Percentiles rank a stretch among this genome's conserved stretches.
Evolutionary conservation across 2,113 vertebrate genomes (phyloP).

Genomic region (Heterotilapia buettikoferi): DNA sequence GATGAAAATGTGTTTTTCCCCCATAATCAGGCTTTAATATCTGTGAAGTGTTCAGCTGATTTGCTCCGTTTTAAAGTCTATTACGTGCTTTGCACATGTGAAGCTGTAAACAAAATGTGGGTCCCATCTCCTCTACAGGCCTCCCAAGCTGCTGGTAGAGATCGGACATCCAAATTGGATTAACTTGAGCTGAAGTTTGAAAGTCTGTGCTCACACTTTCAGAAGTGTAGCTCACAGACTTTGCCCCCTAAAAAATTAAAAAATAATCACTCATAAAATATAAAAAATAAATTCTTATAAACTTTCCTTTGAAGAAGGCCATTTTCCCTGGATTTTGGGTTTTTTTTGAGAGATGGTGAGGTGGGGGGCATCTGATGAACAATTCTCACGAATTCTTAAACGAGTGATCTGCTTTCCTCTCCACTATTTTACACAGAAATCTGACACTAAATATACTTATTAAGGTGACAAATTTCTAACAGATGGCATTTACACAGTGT

Average conservation of each 20-base stretch:
- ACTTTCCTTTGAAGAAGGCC: not conserved
- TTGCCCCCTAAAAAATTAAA: not conserved
- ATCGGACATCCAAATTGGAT: not conserved
- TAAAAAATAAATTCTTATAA: not conserved
- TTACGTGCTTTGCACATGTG: not conserved
- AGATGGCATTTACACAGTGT: not conserved
- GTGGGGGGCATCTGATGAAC: not conserved
- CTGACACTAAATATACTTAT: not conserved
- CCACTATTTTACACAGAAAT: not conserved
- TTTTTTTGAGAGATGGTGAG: not conserved
- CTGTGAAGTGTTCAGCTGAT: not conserved
- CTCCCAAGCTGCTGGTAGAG: not conserved
- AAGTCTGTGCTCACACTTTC: not conserved
- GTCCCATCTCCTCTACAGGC: not conserved
- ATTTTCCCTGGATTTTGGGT: fast-evolving
- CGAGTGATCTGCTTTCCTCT: not conserved
- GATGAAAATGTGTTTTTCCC: not conserved
- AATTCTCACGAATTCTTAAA: not conserved
- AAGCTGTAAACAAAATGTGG: not conserved
- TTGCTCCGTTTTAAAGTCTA: not conserved
- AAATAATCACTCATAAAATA: not conserved
- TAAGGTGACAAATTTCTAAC: not conserved
- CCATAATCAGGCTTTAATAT: not conserved
- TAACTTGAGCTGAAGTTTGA: not conserved
- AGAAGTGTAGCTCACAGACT: not conserved